Base-by-base conservation (phyloP, 2,888 invertebrate genomes). In the Stenolophus ochropezus region DNA sequence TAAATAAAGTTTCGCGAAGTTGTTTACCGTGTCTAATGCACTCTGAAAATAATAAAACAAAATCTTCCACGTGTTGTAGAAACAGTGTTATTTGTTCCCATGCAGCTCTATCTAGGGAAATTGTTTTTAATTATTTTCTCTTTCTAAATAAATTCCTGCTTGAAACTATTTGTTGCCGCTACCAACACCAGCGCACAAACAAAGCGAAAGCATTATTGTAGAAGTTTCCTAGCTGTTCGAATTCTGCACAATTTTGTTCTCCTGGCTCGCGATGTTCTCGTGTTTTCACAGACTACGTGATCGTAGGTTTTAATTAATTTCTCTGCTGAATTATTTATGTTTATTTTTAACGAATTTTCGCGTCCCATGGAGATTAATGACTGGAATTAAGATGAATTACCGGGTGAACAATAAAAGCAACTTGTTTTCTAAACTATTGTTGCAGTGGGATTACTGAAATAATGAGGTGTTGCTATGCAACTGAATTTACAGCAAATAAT, bases 281-380 rank as follows among this genome's bases (percentile, higher is more conserved):
- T 56, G 56, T 56, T 53, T 53, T 53, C 20, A 56, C 21, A 56
- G 21, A 20, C 56, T 56, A 20, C 56, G 56, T 56, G 56, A 56
- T 56, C 56, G 20, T 11, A 20, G 56, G 18, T 56, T 56, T 56
- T 56, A 56, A 56, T 56, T 56, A 56, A 21, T 56, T 56, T 56
- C 56, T 11, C 18, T 20, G 56, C 11, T 56, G 56, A 56, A 56
- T 56, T 20, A 56, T 56, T 56, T 56, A 56, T 56, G 56, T 56
- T 56, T 56, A 56, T 56, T 56, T 56, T 56, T 56, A 56, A 56
- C 20, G 21, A 56, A 56, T 56, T 21, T 56, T 56, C 51, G 4
- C 33, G 33, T 0, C 11, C 8, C 33, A 42, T 42, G 11, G 33
- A 42, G 33, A 42, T 42, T 42, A 42, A 42, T 42, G 33, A 42